Base-by-base conservation (phyloP, 2,888 invertebrate species). In the Aporophyla lueneburgensis region DNA sequence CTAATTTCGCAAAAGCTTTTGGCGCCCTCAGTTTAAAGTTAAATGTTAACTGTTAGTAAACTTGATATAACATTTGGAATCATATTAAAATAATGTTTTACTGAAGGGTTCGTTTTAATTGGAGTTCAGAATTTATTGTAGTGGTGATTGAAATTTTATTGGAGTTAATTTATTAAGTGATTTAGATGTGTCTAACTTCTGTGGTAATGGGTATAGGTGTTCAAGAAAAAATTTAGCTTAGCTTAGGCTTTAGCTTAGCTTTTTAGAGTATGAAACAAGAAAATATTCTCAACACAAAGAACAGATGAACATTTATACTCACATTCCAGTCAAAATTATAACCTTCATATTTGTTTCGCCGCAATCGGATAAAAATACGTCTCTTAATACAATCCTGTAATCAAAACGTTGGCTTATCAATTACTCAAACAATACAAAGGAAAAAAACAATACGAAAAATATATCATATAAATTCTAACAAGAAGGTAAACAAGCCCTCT, bases 1-100 rank as follows among this genome's bases (percentile, higher is more conserved):
- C 61, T 65, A 51, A 79, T 79, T 75, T 33, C 16, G 16, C 72
- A 40, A 40, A 63, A 84, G 71, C 51, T 79, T 83, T 75, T 43
- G 16, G 43, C 24, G 27, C 56, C 65, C 46, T 49, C 67, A 56
- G 59, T 66, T 61, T 65, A 4, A 61, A 81, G 27, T 63, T 71
- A 65, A 80, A 66, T 51, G 21, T 40, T 68, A 51, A 66, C 54
- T 27, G 56, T 46, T 14, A 19, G 33, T 53, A 40, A 81, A 43
- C 21, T 65, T 67, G 33, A 21, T 56, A 54, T 67, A 54, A 68
- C 33, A 71, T 73, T 58, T 27, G 27, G 21, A 63, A 67, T 73
- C 43, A 74, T 69, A 67, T 71, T 65, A 73, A 71, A 83, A 73
- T 75, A 56, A 67, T 59, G 77, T 63, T 74, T 12, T 61, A 67